Evolutionary conservation across 2,113 vertebrate species (phyloP), one percentile per base, ranked within the genome.

Genomic region (Lates calcarifer): DNA sequence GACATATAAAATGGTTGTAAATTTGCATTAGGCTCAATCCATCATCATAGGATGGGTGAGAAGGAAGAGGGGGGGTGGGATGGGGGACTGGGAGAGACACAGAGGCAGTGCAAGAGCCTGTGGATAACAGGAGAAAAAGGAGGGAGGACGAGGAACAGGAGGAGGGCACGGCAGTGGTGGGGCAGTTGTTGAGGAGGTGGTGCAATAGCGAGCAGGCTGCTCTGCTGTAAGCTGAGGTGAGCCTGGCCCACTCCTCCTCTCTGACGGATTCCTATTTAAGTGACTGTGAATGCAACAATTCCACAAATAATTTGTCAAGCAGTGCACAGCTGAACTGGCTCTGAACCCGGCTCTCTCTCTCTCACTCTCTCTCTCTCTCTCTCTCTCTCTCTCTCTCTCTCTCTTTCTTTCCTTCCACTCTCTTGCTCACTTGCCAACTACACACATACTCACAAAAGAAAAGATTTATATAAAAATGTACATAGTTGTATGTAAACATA

Each of bases 211-310:
- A 90, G 92, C 89, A 90, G 95, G 95, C 95, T 95, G 95, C 93
- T 92, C 93, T 90, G 93, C 95, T 95, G 95, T 95, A 95, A 91
- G 94, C 96, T 95, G 95, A 93, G 90, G 94, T 95, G 96, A 95
- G 95, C 93, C 96, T 94, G 94, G 95, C 90, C 89, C 37, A 60
- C 49, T 80, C 65, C 58, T 76, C 80, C 86, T 79, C 76, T 87
- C 90, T 99, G 97, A 98, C 97, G 96, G 96, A 99, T 98, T 97
- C 96, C 96, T 97, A 97, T 98, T 98, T 98, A 98, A 98, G 97
- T 98, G 98, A 98, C 97, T 98, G 96, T 97, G 96, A 99, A 98
- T 98, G 96, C 96, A 97, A 98, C 97, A 98, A 97, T 99, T 98
- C 97, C 96, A 97, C 97, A 97, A 98, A 98, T 98, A 97, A 97